A percentile compares a stretch with the other conserved stretches of the same genome.
Conservation (phyloP, 2,113 vertebrate genomes). For the Embiotoca jacksoni region DNA sequence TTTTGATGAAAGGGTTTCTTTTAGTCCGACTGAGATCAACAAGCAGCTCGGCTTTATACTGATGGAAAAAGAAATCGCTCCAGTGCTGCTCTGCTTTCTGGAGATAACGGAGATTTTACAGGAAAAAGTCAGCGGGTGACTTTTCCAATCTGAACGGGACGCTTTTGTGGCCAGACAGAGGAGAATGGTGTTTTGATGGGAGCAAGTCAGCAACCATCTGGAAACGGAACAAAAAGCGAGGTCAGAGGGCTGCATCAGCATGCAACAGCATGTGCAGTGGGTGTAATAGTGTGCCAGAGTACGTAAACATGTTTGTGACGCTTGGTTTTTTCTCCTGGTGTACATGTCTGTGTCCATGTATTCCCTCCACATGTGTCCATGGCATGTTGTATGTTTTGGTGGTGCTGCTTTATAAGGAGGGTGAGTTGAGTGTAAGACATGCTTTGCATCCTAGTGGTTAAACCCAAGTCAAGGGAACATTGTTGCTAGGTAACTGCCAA, state of each 20-base stretch:
- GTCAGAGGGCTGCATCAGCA: constrained; percentile 8
- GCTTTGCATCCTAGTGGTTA: too few species aligned
- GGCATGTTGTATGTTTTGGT: too few species aligned
- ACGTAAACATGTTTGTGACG: too few species aligned
- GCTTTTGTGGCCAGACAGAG: constrained; percentile 9
- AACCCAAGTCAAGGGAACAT: too few species aligned
- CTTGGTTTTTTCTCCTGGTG: too few species aligned
- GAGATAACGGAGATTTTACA: constrained; percentile 70
- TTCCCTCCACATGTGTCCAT: too few species aligned
- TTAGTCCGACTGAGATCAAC: constrained; percentile 47
- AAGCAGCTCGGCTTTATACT: constrained; percentile 48
- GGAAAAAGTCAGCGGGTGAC: constrained; percentile 36
- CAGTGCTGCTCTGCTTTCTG: constrained; percentile 60
- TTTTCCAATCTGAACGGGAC: constrained; percentile 44
- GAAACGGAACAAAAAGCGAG: constrained; percentile 12
- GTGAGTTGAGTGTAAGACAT: too few species aligned
- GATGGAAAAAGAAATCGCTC: constrained; percentile 9
- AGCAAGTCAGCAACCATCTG: constrained; percentile 56
- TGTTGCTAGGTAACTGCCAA: too few species aligned
- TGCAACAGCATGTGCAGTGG: background rate
- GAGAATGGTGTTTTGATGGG: constrained; percentile 29
- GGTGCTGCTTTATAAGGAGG: too few species aligned
- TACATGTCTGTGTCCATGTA: too few species aligned
- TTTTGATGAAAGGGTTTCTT: constrained; percentile 46
- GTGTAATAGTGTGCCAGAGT: background rate